Evolutionary conservation across 2,113 vertebrate genomes (phyloP).

Genomic region (Podiceps cristatus): DNA sequence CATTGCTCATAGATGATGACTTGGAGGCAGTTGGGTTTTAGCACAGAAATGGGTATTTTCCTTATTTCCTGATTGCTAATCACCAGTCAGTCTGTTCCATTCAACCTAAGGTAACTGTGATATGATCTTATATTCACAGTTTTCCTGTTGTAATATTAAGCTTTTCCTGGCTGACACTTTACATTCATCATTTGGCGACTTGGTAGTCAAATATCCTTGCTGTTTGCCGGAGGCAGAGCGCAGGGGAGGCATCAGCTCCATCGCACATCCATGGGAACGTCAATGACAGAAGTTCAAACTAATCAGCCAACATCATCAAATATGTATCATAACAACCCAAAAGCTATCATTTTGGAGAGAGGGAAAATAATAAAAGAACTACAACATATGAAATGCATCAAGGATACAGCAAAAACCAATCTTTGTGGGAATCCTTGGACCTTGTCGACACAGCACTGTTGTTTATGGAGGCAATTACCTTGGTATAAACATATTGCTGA

Average conservation of each 20-base stretch:
- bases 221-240: conserved; percentile 9
- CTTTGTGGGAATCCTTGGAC: not conserved
- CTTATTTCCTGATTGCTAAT: conserved; percentile 38
- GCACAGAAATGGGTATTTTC: conserved; percentile 29
- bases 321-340: not conserved
- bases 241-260: not conserved
- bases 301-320: not conserved
- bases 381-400: not conserved
- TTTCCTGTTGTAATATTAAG: conserved; percentile 39
- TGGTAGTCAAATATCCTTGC: not conserved
- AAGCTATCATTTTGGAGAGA: not conserved
- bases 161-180: conserved; percentile 46
- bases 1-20: not conserved
- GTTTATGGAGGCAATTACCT: not conserved
- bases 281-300: not conserved
- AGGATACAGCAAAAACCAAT: not conserved
- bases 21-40: not conserved
- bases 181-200: not conserved
- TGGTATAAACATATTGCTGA: not conserved
- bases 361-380: not conserved
- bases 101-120: conserved; percentile 11
- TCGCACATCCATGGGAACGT: not conserved
- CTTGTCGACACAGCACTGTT: not conserved
- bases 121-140: conserved; percentile 35
- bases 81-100: conserved; percentile 52